Evolutionary conservation across 2,797 vertebrate species (phyloP).

Genomic region (Muscicapa comitata): DNA sequence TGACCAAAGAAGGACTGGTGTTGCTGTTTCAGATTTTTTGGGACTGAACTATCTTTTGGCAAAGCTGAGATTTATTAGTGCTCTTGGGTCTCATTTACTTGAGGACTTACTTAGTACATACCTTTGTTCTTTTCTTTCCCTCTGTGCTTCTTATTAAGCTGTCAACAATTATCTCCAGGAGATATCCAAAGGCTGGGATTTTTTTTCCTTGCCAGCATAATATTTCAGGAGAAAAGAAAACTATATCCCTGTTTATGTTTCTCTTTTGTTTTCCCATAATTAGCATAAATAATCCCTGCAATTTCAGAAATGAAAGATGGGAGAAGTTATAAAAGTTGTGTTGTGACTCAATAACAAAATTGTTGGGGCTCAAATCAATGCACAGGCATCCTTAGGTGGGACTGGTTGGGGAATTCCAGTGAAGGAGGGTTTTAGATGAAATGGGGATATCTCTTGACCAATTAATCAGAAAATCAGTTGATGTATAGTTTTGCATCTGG

Average conservation of each 20-base stretch:
- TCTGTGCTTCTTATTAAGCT: background rate
- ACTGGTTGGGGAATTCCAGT: background rate
- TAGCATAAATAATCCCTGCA: background rate
- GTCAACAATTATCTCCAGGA: background rate
- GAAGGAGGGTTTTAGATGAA: background rate
- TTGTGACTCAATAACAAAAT: background rate
- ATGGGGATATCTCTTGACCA: background rate
- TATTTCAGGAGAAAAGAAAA: background rate
- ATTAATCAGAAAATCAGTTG: background rate
- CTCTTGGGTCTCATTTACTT: background rate
- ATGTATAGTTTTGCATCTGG: background rate
- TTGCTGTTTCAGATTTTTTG: constrained; percentile 15
- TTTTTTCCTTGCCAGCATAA: background rate
- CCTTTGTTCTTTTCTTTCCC: background rate
- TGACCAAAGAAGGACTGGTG: constrained; percentile 41
- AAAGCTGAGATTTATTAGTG: background rate
- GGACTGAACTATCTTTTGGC: constrained; percentile 16
- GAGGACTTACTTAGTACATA: background rate
- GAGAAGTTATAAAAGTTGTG: background rate
- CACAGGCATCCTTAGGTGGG: background rate
- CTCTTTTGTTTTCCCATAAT: background rate
- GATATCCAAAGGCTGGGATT: background rate
- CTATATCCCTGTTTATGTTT: background rate
- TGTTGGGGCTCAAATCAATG: background rate
- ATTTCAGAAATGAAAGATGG: background rate